Evolutionary conservation across 1,140 invertebrate genomes (phyloP), one percentile per base, ranked within the genome.

Genomic region (Coptotermes formosanus): DNA sequence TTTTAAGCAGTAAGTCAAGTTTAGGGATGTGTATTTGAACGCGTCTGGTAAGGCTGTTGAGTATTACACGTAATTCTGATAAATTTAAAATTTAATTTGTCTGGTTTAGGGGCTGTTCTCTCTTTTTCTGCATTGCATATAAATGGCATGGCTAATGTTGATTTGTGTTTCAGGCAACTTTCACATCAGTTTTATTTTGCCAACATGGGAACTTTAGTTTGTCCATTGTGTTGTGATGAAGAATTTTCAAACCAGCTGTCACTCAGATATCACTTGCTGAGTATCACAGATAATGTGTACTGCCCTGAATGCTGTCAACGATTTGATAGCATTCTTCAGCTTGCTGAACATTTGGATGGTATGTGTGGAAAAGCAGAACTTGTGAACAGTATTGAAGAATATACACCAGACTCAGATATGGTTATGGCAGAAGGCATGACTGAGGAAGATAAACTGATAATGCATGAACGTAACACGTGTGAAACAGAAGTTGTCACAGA

Each of bases 201-300:
- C 9, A 75, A 11, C 64, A 75, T 75, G 64, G 64, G 64, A 30
- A 75, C 64, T 75, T 89, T 94, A 30, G 89, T 92, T 86, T 95
- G 94, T 88, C 93, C 94, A 11, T 91, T 94, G 89, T 95, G 94
- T 88, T 95, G 94, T 88, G 92, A 92, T 82, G 92, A 93, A 89
- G 92, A 90, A 85, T 95, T 95, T 90, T 89, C 90, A 86, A 92
- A 92, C 87, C 92, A 91, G 82, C 89, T 92, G 88, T 90, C 91
- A 82, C 90, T 95, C 82, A 92, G 93, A 89, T 92, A 93, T 87
- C 94, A 95, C 89, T 91, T 95, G 87, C 88, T 93, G 25, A 92
- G 91, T 87, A 91, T 94, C 88, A 91, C 92, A 45, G 91, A 93
- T 85, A 94, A 94, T 91, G 88, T 94, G 85, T 90, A 90, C 87